Evolutionary conservation across 2,888 invertebrate genomes (phyloP).

Genomic region (Euplexia lucipara): DNA sequence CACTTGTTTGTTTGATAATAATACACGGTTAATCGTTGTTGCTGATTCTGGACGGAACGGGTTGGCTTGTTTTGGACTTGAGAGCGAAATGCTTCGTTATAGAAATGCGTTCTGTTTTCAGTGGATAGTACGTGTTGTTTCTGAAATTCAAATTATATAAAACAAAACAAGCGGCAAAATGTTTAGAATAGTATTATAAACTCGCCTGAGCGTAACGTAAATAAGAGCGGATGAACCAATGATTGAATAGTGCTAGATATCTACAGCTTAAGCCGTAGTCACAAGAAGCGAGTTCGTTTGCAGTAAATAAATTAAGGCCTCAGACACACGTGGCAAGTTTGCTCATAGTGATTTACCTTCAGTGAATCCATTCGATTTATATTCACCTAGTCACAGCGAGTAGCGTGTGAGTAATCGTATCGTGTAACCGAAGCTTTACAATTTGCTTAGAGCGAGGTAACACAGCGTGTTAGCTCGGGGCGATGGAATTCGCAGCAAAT

Average conservation of each 20-base stretch:
- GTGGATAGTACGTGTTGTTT: conserved; percentile 22
- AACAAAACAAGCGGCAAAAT: conserved; percentile 2
- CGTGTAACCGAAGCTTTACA: no score
- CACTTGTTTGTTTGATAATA: conserved; percentile 48
- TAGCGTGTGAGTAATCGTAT: no score
- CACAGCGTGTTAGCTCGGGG: no score
- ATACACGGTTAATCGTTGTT: conserved; percentile 35
- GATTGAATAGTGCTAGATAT: background rate
- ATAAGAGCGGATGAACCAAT: background rate
- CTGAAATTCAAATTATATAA: conserved; percentile 18
- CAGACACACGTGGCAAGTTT: no score
- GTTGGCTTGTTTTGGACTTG: conserved; percentile 27
- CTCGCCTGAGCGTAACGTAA: background rate
- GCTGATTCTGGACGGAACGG: conserved; percentile 12
- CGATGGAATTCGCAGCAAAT: no score
- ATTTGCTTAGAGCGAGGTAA: no score
- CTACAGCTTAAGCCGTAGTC: background rate
- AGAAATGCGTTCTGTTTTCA: conserved; percentile 27
- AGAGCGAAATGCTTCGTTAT: conserved; percentile 23
- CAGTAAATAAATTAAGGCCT: no score
- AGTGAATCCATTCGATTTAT: no score
- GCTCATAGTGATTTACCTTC: no score
- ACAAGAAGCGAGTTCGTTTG: no score
- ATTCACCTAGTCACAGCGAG: no score
- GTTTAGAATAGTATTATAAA: conserved; percentile 12